Conservation (phyloP, 2,797 vertebrate species). For the Manis javanica region DNA sequence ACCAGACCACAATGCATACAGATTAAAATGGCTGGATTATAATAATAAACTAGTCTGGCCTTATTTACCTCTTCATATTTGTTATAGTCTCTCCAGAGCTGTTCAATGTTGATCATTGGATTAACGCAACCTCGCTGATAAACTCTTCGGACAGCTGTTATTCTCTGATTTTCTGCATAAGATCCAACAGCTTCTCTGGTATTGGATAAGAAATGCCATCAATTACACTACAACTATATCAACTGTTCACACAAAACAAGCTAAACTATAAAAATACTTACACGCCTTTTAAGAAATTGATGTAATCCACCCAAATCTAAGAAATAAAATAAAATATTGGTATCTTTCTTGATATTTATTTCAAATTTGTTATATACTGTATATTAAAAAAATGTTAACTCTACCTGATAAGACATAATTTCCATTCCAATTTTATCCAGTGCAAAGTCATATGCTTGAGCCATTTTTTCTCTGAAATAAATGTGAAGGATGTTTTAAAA, state of each 20-base stretch:
- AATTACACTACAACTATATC: constrained; percentile 74
- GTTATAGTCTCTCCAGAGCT: constrained; percentile 99
- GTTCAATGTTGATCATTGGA: constrained; percentile 99
- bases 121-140: constrained; percentile 99
- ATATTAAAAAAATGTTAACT: constrained; percentile 60
- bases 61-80: constrained; percentile 97
- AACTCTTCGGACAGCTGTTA: constrained; percentile 98
- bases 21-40: background rate
- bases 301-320: constrained; percentile 99
- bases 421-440: constrained; percentile 99
- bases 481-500: constrained; percentile 10
- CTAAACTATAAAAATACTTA: constrained; percentile 89
- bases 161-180: constrained; percentile 98
- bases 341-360: constrained; percentile 71
- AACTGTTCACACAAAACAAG: constrained; percentile 61
- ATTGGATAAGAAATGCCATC: constrained; percentile 78
- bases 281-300: constrained; percentile 99
- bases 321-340: constrained; percentile 83
- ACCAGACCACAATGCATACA: background rate
- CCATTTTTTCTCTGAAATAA: constrained; percentile 98
- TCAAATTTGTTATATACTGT: constrained; percentile 50
- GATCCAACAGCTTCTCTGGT: constrained; percentile 98
- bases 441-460: constrained; percentile 99
- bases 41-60: constrained; percentile 30
- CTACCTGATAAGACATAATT: constrained; percentile 99